phyloP scores from a whole-genome alignment of 2,113 vertebrate species.

The Plecotus auritus region DNA sequence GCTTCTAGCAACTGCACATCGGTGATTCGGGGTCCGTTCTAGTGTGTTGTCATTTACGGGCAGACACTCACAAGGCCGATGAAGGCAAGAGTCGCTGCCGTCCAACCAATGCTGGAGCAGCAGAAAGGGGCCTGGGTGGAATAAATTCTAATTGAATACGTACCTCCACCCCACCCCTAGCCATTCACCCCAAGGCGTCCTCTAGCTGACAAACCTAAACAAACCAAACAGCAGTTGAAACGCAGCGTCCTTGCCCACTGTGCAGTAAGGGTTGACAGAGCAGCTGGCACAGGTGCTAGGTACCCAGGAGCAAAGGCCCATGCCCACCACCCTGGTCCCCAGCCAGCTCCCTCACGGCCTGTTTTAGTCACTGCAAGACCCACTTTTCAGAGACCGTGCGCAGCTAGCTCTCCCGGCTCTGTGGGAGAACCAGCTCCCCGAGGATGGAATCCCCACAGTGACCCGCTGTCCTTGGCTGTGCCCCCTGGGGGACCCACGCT shows the following conservation, averaged over 20 bases:
- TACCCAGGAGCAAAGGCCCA: not conserved
- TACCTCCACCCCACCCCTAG: not conserved
- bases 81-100: not conserved
- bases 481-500: rapidly evolving
- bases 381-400: not conserved
- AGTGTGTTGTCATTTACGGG: not conserved
- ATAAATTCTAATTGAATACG: not conserved
- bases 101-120: not conserved
- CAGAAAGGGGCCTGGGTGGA: not conserved
- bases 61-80: not conserved
- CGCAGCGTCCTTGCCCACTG: not conserved
- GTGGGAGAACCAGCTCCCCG: not conserved
- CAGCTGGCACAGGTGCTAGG: not conserved
- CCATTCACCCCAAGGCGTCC: not conserved
- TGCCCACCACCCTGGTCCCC: not conserved
- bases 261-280: not conserved
- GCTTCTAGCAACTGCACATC: not conserved
- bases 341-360: not conserved
- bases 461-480: not conserved
- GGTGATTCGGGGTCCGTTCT: not conserved
- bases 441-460: not conserved
- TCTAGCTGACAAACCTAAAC: not conserved
- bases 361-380: not conserved
- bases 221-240: not conserved
- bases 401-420: not conserved